Evolutionary conservation across 2,888 invertebrate genomes (phyloP).

Genomic region (Harmothoe impar): DNA sequence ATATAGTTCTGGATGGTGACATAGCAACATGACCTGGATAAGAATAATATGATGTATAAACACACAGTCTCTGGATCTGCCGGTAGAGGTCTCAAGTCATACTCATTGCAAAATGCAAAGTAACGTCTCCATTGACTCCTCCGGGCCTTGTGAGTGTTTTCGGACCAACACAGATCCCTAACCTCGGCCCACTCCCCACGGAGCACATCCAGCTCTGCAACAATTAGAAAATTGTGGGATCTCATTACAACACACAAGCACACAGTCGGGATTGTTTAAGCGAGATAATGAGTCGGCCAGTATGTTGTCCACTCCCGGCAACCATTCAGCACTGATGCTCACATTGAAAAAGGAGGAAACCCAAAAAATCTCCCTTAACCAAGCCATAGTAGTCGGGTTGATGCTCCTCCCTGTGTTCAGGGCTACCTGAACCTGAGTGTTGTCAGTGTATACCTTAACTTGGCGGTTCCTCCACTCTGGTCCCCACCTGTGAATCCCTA

Average conservation of each 20-base stretch:
- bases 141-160: not conserved
- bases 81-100: not conserved
- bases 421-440: too few species aligned
- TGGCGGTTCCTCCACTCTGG: too few species aligned
- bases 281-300: not conserved
- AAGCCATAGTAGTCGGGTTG: not conserved
- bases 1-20: too few species aligned
- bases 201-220: not conserved
- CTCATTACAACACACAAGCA: not conserved
- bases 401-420: not conserved
- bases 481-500: too few species aligned
- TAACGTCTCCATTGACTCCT: not conserved
- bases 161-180: not conserved
- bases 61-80: not conserved
- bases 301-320: not conserved
- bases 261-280: not conserved
- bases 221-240: not conserved
- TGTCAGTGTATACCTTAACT: too few species aligned
- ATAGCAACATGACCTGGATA: too few species aligned
- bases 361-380: not conserved
- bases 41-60: not conserved
- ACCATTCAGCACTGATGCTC: not conserved
- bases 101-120: not conserved
- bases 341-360: too few species aligned
- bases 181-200: not conserved